Base-by-base conservation (phyloP, 1,140 invertebrate species). In the Mamestra configurata region DNA sequence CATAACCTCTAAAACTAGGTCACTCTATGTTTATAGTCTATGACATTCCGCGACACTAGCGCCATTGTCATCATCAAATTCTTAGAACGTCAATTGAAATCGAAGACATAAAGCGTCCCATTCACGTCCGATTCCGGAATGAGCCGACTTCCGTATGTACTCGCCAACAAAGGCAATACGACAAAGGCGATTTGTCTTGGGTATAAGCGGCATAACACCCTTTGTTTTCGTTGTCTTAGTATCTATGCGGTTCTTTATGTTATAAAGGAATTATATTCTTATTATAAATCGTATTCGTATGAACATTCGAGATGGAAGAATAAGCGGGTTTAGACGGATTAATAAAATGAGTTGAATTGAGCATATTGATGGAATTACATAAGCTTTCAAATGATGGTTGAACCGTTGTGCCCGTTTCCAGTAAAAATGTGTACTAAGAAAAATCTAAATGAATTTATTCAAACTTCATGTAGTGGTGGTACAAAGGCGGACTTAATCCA, bases 71-170 rank as follows among this genome's bases (percentile, higher is more conserved):
- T 31, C 55, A 59, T 8, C 40, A 27, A 70, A 70, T 27, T 70
- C 22, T 4, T 15, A 49, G 35, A 66, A 66, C 66, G 40, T 70
- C 43, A 71, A 71, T 71, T 71, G 24, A 70, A 53, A 71, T 71
- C 37, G 24, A 43, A 22, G 22, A 78, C 11, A 66, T 78, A 78
- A 79, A 35, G 53, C 77, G 49, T 5, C 49, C 77, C 68, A 72
- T 79, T 71, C 77, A 79, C 66, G 35, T 71, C 15, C 68, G 18
- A 31, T 37, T 64, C 40, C 66, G 77, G 53, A 71, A 71, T 55
- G 20, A 22, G 37, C 6, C 13, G 24, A 59, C 40, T 77, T 77
- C 73, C 73, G 73, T 24, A 59, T 49, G 18, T n/a, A 4, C 37
- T 18, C 46, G 70, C 71, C 18, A 49, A 77, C 73, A 77, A 76